These are phyloP conservation scores for Mesembrinibis cayennensis DNA, from an alignment of 2,113 vertebrate genomes.

Conservation along the genomic window DNA sequence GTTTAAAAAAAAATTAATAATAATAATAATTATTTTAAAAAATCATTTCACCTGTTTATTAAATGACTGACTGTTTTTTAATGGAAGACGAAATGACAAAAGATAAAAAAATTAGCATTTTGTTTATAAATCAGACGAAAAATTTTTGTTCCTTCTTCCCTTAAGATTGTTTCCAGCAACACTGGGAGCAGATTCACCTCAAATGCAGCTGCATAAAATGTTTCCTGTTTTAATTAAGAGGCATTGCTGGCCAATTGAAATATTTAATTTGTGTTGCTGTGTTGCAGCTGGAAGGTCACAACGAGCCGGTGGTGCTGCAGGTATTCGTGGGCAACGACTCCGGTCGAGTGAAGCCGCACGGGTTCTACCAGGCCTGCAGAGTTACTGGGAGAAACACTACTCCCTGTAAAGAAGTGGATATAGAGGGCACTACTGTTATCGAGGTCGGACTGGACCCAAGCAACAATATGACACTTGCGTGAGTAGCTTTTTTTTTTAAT, in stretches of 20 bases:
- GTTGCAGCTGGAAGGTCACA: conserved; percentile 93
- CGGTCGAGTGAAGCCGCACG: conserved; percentile 95
- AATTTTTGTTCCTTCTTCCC: not conserved
- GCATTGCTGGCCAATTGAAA: not conserved
- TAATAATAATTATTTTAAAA: no score
- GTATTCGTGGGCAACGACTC: conserved; percentile 95
- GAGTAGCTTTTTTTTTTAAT: conserved; percentile 46
- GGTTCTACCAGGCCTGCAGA: conserved; percentile 97
- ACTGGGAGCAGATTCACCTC: not conserved
- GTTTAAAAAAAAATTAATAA: not conserved
- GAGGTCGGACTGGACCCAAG: conserved; percentile 93
- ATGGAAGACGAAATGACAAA: not conserved
- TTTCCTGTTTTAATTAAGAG: not conserved
- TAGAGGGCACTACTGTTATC: conserved; percentile 96
- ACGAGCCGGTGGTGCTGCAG: conserved; percentile 91
- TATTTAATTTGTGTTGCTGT: not conserved
- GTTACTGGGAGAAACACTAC: conserved; percentile 98
- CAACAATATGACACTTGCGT: conserved; percentile 96
- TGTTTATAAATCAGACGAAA: not conserved
- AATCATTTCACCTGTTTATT: not conserved
- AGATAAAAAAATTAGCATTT: not conserved
- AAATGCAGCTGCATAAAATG: not conserved
- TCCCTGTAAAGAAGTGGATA: conserved; percentile 95
- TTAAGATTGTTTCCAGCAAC: not conserved
- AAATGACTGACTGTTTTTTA: not conserved